Conservation (phyloP, 1,140 invertebrate genomes). For the Aphaenogaster floridana region DNA sequence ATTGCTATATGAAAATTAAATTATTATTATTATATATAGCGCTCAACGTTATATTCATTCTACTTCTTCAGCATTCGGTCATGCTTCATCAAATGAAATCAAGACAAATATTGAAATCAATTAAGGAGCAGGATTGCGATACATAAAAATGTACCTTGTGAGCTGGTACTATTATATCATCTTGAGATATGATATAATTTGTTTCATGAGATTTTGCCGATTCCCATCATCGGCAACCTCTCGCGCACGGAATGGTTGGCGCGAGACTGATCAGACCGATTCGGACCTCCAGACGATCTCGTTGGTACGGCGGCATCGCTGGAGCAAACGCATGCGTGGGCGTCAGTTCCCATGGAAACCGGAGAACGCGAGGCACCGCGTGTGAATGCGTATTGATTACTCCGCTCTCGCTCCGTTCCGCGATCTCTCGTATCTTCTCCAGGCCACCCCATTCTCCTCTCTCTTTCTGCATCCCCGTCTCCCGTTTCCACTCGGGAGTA, state of each 20-base stretch:
- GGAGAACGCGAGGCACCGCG: conserved; percentile 80
- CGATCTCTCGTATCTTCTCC: conserved; percentile 78
- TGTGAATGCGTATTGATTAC: conserved; percentile 87
- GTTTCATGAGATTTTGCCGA: not conserved
- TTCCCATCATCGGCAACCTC: not conserved
- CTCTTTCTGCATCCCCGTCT: conserved; percentile 17
- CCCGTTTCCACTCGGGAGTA: conserved; percentile 51
- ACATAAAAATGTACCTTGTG: not conserved
- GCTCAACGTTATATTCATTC: no score
- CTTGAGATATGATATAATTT: not conserved
- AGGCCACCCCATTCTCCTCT: conserved; percentile 27
- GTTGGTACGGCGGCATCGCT: conserved; percentile 10
- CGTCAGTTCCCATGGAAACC: conserved; percentile 83
- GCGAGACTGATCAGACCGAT: conserved; percentile 31
- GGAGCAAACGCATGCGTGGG: conserved; percentile 78
- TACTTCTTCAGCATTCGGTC: not conserved
- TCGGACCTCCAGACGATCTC: conserved; percentile 35
- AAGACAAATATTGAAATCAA: not conserved
- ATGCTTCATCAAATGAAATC: not conserved
- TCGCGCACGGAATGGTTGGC: conserved; percentile 55
- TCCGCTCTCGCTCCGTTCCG: conserved; percentile 77
- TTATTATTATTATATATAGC: not conserved
- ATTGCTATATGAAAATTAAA: not conserved
- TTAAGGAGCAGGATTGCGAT: not conserved
- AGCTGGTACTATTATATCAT: not conserved